These are phyloP conservation scores for Agapostemon virescens DNA, from an alignment of 2,888 invertebrate genomes.

Conservation along the genomic window DNA sequence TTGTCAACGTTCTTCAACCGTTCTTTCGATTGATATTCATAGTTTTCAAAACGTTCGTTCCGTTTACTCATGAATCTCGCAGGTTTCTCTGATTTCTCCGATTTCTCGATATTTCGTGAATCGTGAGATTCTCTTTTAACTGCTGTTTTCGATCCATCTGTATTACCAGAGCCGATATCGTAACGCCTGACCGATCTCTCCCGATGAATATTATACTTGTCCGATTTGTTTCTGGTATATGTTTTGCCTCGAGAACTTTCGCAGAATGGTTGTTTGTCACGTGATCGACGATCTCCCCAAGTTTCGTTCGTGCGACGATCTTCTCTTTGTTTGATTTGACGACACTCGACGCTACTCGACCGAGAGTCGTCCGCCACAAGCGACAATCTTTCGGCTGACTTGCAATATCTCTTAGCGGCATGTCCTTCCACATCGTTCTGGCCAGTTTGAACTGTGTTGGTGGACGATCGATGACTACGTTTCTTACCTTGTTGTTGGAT, in stretches of 20 bases:
- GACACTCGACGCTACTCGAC: neutral
- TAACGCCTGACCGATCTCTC: constrained; percentile 16
- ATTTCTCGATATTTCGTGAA: neutral
- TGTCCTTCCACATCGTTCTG: neutral
- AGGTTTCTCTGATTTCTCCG: neutral
- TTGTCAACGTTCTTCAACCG: neutral
- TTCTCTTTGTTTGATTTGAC: constrained; percentile 16
- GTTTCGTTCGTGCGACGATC: neutral
- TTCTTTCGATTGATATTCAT: neutral
- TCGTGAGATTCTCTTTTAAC: neutral
- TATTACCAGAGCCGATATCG: neutral
- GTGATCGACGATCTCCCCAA: constrained; percentile 18
- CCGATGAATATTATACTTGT: neutral
- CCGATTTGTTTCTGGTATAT: constrained; percentile 6
- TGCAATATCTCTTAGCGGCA: neutral
- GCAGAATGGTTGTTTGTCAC: neutral
- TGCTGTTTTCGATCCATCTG: neutral
- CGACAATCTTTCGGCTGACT: neutral
- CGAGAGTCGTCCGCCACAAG: constrained; percentile 19
- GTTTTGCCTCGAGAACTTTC: constrained; percentile 23
- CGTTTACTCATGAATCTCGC: neutral
- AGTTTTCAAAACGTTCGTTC: neutral
- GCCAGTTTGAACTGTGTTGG: neutral
- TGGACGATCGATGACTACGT: neutral
- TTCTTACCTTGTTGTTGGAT: neutral